Evolutionary conservation across 2,113 vertebrate species (phyloP).

Genomic region (Brachionichthys hirsutus): DNA sequence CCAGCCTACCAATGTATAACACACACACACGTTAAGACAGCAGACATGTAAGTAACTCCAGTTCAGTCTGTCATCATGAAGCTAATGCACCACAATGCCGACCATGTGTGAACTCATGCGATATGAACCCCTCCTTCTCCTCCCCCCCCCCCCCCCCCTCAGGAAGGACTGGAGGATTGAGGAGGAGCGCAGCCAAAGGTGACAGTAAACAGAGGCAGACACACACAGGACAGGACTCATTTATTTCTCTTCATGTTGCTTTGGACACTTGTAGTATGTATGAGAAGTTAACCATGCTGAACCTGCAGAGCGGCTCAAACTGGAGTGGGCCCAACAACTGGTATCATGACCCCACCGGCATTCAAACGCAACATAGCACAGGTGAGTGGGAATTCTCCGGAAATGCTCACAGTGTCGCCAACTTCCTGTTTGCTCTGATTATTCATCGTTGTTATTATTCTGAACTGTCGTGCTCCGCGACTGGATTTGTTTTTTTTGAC

Average conservation of each 20-base stretch:
- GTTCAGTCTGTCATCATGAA: slow-evolving; percentile 74
- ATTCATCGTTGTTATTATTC: too few relatives aligned
- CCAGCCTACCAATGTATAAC: slow-evolving; percentile 69
- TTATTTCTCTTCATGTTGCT: slow-evolving; percentile 65
- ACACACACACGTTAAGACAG: slow-evolving; percentile 64
- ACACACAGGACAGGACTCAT: slow-evolving; percentile 35
- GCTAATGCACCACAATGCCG: slow-evolving; percentile 75
- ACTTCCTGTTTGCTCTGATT: slow-evolving; percentile 4
- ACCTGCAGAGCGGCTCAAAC: slow-evolving; percentile 82
- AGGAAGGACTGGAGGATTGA: slow-evolving; percentile 37
- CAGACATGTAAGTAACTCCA: slow-evolving; percentile 69
- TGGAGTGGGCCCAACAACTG: slow-evolving; percentile 84
- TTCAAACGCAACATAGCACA: slow-evolving; percentile 76
- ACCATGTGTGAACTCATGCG: slow-evolving; percentile 75
- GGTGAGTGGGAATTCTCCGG: slow-evolving; percentile 56
- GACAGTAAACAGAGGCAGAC: slow-evolving; percentile 44
- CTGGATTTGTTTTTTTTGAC: too few relatives aligned
- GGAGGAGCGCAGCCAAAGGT: slow-evolving; percentile 50
- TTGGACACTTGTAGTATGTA: slow-evolving; percentile 73
- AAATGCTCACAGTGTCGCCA: not conserved
- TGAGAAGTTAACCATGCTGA: slow-evolving; percentile 86
- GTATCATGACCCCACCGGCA: slow-evolving; percentile 80
- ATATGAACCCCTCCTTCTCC: slow-evolving; percentile 64
- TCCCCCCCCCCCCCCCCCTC: slow-evolving; percentile 12
- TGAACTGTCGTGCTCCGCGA: too few relatives aligned